Percentiles rank a stretch among this genome's conserved stretches.
Evolutionary conservation across 1,140 invertebrate species (phyloP).

Genomic region (Cheumatopsyche charites): DNA sequence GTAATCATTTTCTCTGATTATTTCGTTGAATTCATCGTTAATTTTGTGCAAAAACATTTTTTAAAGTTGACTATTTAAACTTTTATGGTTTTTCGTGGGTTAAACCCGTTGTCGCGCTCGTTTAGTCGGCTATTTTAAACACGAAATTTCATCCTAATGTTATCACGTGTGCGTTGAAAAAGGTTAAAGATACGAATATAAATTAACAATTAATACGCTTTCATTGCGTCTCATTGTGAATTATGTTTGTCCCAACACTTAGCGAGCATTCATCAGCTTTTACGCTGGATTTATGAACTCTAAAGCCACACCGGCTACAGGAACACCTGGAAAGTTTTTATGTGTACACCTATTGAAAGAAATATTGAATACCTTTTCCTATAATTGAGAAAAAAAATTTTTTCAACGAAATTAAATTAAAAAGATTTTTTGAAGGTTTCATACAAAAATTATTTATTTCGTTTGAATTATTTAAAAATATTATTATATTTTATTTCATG

Average conservation of each 20-base stretch:
- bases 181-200: conserved; percentile 33
- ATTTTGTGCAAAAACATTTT: too few species aligned
- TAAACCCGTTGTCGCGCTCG: too few species aligned
- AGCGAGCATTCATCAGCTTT: conserved; percentile 40
- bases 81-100: too few species aligned
- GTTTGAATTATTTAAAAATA: too few species aligned
- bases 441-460: too few species aligned
- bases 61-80: too few species aligned
- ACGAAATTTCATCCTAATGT: conserved; percentile 3
- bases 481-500: not conserved
- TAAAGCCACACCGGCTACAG: conserved; percentile 27
- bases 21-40: too few species aligned
- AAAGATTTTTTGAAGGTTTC: too few species aligned
- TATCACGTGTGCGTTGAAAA: conserved; percentile 11
- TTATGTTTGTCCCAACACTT: conserved; percentile 38
- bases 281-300: conserved; percentile 39
- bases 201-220: conserved; percentile 46
- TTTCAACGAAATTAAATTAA: too few species aligned
- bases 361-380: too few species aligned
- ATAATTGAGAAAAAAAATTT: too few species aligned
- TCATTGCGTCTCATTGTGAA: conserved; percentile 44
- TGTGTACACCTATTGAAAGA: not conserved
- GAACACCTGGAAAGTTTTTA: conserved; percentile 24
- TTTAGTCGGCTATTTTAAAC: not conserved
- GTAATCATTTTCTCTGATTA: too few species aligned